Base-by-base conservation (phyloP, 1,140 invertebrate species). In the Periplaneta americana region DNA sequence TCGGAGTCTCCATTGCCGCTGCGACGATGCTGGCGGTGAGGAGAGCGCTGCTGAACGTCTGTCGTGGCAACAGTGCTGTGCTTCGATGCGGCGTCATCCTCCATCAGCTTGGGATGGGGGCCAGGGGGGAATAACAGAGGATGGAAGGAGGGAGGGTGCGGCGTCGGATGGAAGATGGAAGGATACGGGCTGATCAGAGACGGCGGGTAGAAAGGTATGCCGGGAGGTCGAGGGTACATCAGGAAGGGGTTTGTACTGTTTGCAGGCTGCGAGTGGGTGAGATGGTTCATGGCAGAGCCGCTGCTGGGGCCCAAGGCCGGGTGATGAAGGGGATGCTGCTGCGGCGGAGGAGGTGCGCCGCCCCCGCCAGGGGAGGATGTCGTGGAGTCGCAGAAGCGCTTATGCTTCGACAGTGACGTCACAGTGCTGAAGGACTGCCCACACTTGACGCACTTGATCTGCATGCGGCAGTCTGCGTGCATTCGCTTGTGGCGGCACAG, bases 401-500 rank as follows among this genome's bases (percentile, higher is more conserved):
- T 96, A 88, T 97, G 95, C 86, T 96, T 96, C 34, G 95, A 92
- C 78, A 95, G 89, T 37, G 94, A 97, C 2, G 96, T 96, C 17
- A 94, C 92, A 0, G 97, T 97, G 39, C 93, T 95, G 89, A 98
- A 99, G 28, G 95, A 94, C 86, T 98, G 96, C 13, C 94, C 93
- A 87, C 98, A 99, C 91, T 98, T 97, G 84, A 91, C 92, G 89
- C 98, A 99, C 89, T 97, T 96, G 83, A 96, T 95, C 87, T 96
- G 92, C 88, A 94, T 94, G 84, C 96, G 93, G 86, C 96, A 97
- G 85, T 96, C 95, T 22, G 94, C 94, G 89, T 99, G 99, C 97
- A 99, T 99, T 83, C 98, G 96, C 87, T 98, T 99, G 90, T 99
- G 99, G 31, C 99, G 94, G 87, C 99, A 99, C 84, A 99, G 91